Conservation (phyloP, 2,113 vertebrate genomes). For the Leptobrachium leishanense region DNA sequence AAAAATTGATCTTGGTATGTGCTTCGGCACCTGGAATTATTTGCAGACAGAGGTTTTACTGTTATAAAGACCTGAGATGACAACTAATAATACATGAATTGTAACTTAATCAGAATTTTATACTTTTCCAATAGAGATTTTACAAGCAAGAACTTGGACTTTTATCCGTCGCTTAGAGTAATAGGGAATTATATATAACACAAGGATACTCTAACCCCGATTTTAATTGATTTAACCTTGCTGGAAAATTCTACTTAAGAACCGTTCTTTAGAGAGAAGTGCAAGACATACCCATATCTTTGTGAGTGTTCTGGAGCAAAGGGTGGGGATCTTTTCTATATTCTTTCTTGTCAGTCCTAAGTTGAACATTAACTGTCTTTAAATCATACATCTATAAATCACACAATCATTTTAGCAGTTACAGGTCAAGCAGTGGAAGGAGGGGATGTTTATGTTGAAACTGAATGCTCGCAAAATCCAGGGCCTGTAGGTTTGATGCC, state of each 20-base stretch:
- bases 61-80: conserved; percentile 9
- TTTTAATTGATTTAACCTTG: conserved; percentile 15
- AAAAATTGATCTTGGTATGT: conserved; percentile 37
- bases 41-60: conserved; percentile 3
- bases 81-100: not conserved
- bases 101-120: conserved; percentile 25
- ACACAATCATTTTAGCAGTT: too few species aligned
- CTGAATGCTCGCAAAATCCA: too few species aligned
- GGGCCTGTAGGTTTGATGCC: too few species aligned
- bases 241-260: too few species aligned
- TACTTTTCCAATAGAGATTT: conserved; percentile 15
- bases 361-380: too few species aligned
- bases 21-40: conserved; percentile 20
- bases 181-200: not conserved
- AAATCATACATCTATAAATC: too few species aligned
- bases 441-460: too few species aligned
- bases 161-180: not conserved
- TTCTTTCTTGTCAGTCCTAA: too few species aligned
- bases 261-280: too few species aligned
- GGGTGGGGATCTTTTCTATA: not conserved
- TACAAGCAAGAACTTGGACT: conserved; percentile 3
- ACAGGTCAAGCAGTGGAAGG: too few species aligned
- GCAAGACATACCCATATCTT: too few species aligned
- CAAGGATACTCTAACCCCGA: not conserved
- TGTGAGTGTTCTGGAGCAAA: too few species aligned